A percentile compares a stretch with the other conserved stretches of the same genome.
Evolutionary conservation across 1,140 invertebrate species (phyloP).

Genomic region (Conopomorpha cramerella): DNA sequence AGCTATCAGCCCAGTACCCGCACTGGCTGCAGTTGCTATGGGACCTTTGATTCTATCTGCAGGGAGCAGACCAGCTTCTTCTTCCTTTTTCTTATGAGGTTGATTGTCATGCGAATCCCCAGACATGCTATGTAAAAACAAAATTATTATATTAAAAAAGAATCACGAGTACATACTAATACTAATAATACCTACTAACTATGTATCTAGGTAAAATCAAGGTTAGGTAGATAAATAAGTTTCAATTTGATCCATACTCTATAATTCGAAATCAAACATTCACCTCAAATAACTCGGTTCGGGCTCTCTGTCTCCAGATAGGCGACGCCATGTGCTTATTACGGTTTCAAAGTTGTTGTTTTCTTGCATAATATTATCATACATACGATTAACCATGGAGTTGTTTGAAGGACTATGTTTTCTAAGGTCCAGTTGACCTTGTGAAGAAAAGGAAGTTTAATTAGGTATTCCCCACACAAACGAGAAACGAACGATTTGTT

Average conservation of each 20-base stretch:
- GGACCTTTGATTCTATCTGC: slow-evolving; percentile 18
- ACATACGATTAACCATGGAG: too few relatives aligned
- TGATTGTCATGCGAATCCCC: slow-evolving; percentile 26
- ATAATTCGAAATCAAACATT: too few relatives aligned
- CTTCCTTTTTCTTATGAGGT: slow-evolving; percentile 28
- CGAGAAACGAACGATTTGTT: too few relatives aligned
- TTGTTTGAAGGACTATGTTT: too few relatives aligned
- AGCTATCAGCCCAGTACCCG: too few relatives aligned
- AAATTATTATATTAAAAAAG: slow-evolving; percentile 2
- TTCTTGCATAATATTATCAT: slow-evolving; percentile 33
- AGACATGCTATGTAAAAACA: slow-evolving; percentile 34
- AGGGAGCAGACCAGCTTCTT: slow-evolving; percentile 20
- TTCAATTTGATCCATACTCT: too few relatives aligned
- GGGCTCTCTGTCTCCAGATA: slow-evolving; percentile 38
- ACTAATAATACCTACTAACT: background rate
- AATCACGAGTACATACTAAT: background rate
- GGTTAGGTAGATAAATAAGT: slow-evolving; percentile 2
- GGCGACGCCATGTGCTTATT: slow-evolving; percentile 40
- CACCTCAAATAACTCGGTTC: too few relatives aligned
- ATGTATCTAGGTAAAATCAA: background rate
- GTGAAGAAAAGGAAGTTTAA: too few relatives aligned
- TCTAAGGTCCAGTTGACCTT: too few relatives aligned
- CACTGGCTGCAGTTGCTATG: slow-evolving; percentile 10
- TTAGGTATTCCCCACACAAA: too few relatives aligned
- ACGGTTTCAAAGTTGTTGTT: slow-evolving; percentile 42